Conservation (phyloP, 2,888 invertebrate genomes). For the Spicauda simplicius region DNA sequence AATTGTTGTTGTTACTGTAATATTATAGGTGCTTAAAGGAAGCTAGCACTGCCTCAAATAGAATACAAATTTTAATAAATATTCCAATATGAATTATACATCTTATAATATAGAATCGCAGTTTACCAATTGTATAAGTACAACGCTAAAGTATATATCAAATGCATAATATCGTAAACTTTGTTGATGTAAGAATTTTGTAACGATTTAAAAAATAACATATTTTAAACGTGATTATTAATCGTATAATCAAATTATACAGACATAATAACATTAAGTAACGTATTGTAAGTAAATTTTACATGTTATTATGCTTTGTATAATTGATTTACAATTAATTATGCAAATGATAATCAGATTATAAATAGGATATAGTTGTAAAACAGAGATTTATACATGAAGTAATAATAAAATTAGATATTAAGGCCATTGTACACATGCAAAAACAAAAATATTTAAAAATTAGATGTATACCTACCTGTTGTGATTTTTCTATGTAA, state of each 20-base stretch:
- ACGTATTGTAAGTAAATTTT: background rate
- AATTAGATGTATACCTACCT: constrained; percentile 37
- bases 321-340: background rate
- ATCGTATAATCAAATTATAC: background rate
- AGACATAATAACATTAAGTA: background rate
- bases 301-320: background rate
- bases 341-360: background rate
- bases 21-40: constrained; percentile 31
- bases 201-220: background rate
- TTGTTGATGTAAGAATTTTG: constrained; percentile 5
- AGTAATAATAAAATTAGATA: constrained; percentile 28
- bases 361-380: background rate
- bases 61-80: constrained; percentile 27
- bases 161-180: constrained; percentile 5
- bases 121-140: constrained; percentile 6
- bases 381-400: constrained; percentile 36
- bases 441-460: constrained; percentile 22
- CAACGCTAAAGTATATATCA: background rate
- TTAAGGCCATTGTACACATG: constrained; percentile 32
- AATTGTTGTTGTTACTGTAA: constrained; percentile 22
- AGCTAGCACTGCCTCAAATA: constrained; percentile 34
- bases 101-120: constrained; percentile 10
- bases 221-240: background rate
- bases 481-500: constrained; percentile 51
- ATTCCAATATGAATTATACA: constrained; percentile 18